Evolutionary conservation across 2,113 vertebrate species (phyloP), one percentile per base, ranked within the genome.

Genomic region (Cephalopholis sonnerati): DNA sequence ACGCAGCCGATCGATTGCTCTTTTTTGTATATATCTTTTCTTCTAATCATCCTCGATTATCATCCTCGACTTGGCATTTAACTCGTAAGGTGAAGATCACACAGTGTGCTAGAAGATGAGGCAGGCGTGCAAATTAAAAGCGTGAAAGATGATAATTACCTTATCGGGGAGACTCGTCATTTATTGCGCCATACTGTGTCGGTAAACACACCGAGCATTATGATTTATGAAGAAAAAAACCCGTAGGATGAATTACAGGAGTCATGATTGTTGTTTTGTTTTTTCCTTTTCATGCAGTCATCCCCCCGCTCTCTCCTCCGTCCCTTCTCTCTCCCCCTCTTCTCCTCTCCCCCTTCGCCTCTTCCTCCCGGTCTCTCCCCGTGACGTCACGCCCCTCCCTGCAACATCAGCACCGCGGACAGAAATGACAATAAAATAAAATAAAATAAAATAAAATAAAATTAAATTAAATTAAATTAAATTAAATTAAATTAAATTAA

Each of bases 381-480:
- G 83, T 94, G 94, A 95, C 95, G 94, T 94, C 94, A 94, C 88
- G 87, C 81, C 91, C 91, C 94, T 80, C 93, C 93, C 90, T 93
- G 93, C 94, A 95, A 82, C 94, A 95, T 95, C 95, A 93, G 92
- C 89, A 91, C 85, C 88, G 25, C 74, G 36, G 61, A 77, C 44
- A 15, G 3, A 44, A 44, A 44, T 11, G 11, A 44, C 8, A 44
- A 2, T 11, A 12, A 44, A 44, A 44, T 11, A 41, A 41, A 41
- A 41, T 12, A 44, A 44, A 44, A 9, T 12, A 0, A 44, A 44
- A 44, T 7, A 36, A 36, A 36, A 36, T 36, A 7, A 36, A 36
- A 8, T 36, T 7, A 36, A 36, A 1, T 36, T 1, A 36, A 36
- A 36, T 36, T 36, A 36, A 36, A 36, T 36, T 36, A 7, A 36